These are phyloP conservation scores for Petrophora chlorosata DNA, from an alignment of 2,888 invertebrate species.

Conservation along the genomic window DNA sequence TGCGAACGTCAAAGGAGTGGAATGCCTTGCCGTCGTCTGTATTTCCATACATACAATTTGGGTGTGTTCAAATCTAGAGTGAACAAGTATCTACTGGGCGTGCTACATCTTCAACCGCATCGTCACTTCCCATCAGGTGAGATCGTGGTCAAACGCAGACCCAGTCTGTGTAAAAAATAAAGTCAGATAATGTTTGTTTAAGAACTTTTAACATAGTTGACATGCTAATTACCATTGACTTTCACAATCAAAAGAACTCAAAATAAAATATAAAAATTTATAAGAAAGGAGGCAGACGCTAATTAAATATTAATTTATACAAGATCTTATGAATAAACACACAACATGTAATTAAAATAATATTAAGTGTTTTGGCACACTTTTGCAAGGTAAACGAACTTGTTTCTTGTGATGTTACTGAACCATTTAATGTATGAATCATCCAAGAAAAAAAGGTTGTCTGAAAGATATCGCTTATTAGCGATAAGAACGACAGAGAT, in stretches of 20 bases:
- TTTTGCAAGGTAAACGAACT: constrained; percentile 1
- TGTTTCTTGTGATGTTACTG: background rate
- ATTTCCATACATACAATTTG: too few relatives aligned
- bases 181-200: too few relatives aligned
- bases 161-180: too few relatives aligned
- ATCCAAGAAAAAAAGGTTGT: background rate
- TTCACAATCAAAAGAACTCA: background rate
- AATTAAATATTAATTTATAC: background rate
- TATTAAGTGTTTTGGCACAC: background rate
- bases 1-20: too few relatives aligned
- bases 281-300: background rate
- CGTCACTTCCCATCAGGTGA: too few relatives aligned
- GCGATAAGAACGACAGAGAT: too few relatives aligned
- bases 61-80: too few relatives aligned
- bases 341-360: constrained; percentile 2
- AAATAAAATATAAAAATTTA: background rate
- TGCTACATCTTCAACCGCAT: too few relatives aligned
- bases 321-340: constrained; percentile 1
- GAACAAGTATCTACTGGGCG: too few relatives aligned
- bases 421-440: background rate
- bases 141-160: too few relatives aligned
- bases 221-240: background rate
- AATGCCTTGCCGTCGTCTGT: too few relatives aligned
- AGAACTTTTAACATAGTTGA: too few relatives aligned
- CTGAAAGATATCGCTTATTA: background rate